phyloP scores from a whole-genome alignment of 2,888 invertebrate genomes.

The Andrena camellia region DNA sequence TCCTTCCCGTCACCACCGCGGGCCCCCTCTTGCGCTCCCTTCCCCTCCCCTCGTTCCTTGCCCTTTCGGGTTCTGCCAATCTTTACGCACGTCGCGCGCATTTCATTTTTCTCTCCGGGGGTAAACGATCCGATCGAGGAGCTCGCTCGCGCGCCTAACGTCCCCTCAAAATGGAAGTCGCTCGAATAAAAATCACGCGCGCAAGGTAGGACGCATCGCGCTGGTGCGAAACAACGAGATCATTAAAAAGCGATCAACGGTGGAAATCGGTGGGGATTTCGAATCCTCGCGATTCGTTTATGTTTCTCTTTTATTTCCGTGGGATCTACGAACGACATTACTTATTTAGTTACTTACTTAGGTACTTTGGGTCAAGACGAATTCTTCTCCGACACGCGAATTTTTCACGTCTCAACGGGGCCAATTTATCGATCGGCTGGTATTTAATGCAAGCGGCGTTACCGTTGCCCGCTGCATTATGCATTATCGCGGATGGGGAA shows the following conservation, averaged over 20 bases:
- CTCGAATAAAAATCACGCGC: background rate
- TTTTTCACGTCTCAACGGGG: conserved; percentile 23
- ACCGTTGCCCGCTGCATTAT: conserved; percentile 36
- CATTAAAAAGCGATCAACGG: no score
- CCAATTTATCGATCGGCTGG: conserved; percentile 38
- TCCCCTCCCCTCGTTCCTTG: conserved; percentile 14
- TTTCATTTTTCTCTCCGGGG: conserved; percentile 64
- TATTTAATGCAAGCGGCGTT: conserved; percentile 37
- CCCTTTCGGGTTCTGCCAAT: conserved; percentile 53
- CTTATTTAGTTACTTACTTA: background rate
- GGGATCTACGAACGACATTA: background rate
- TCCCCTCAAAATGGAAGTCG: conserved; percentile 15
- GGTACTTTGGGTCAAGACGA: background rate
- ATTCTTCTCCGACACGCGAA: background rate
- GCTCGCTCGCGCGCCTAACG: background rate
- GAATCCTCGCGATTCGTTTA: no score
- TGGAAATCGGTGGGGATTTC: no score
- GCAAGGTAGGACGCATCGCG: background rate
- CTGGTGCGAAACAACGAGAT: no score
- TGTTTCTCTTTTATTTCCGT: background rate
- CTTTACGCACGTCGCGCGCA: conserved; percentile 69
- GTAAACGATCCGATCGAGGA: conserved; percentile 24
- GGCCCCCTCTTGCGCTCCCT: conserved; percentile 34
- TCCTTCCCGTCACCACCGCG: conserved; percentile 28
- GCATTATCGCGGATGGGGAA: conserved; percentile 30